Evolutionary conservation across 30 jellyfish, hydroid and myxozoan species (phyloP), one percentile per base, ranked within the genome.

Genomic region (Hydra vulgaris): DNA sequence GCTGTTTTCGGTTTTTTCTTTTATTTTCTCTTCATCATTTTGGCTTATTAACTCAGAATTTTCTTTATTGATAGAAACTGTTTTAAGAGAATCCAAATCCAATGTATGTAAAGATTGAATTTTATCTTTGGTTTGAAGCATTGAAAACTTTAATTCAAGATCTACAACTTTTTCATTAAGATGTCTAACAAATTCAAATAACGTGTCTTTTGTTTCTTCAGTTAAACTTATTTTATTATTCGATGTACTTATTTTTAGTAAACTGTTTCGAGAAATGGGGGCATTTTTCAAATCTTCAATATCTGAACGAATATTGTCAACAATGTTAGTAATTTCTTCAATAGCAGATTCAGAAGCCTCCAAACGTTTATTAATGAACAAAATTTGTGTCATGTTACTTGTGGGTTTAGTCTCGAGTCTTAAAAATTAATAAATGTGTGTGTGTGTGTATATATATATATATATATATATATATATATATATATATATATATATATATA

Each of bases 271-370:
- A n/a, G n/a, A n/a, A n/a, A 3, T 40, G 61, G 61, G 61, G 5
- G 12, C 12, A 12, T 12, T 5, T 40, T 40, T 40, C 55, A 86
- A 21, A 1, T 91, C 92, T 18, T 27, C 76, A 70, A 91, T 68
- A 26, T 86, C 96, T 1, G 96, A 53, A 18, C 79, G 20, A 4
- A 91, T 77, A 26, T 26, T 77, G 75, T 91, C 96, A 26, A 91
- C 68, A 17, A 91, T 74, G 27, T 75, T 80, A 61, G 96, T 78
- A 78, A 91, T 91, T 23, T 93, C 95, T 25, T 83, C 82, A 18
- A 86, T 83, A 15, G 98, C 84, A 15, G 95, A 92, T 78, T 91
- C 98, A 7, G 92, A 88, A 12, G 96, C 98, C 68, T 91, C 98
- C 1, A 91, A 82, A 24, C 98, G 72, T 15, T 93, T 82, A 82